A percentile compares a stretch with the other conserved stretches of the same genome.
Conservation (phyloP, 2,888 invertebrate genomes). For the Cecidostiba fungosa region DNA sequence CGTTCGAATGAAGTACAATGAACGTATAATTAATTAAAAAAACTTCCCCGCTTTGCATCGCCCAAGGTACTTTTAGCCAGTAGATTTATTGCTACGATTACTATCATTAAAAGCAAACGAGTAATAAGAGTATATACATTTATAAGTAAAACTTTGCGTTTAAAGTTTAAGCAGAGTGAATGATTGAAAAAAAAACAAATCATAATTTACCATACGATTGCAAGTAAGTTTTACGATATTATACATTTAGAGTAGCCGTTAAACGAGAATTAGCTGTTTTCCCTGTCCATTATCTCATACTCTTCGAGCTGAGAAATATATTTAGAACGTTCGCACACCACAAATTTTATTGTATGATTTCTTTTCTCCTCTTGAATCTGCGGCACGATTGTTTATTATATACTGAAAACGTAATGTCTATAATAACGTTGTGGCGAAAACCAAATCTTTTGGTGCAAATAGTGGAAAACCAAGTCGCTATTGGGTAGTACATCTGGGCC, state of each 20-base stretch:
- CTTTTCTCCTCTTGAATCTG: slow-evolving; percentile 25
- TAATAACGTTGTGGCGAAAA: background rate
- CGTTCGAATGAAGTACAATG: slow-evolving; percentile 23
- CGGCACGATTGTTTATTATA: slow-evolving; percentile 30
- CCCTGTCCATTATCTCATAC: slow-evolving; percentile 54
- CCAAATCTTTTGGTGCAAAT: background rate
- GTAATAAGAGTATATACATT: slow-evolving; percentile 45
- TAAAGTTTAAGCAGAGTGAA: slow-evolving; percentile 62
- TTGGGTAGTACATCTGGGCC: background rate
- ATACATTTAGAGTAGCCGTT: slow-evolving; percentile 50
- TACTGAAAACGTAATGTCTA: background rate
- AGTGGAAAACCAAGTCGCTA: background rate
- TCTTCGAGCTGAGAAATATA: slow-evolving; percentile 55
- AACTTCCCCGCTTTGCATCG: slow-evolving; percentile 26
- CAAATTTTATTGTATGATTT: slow-evolving; percentile 48
- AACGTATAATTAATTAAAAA: slow-evolving; percentile 55
- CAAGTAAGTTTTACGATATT: slow-evolving; percentile 63
- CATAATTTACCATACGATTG: slow-evolving; percentile 55
- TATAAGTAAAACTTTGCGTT: slow-evolving; percentile 64
- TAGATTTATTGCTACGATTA: slow-evolving; percentile 41
- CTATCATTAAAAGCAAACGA: background rate
- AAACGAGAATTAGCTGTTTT: slow-evolving; percentile 59
- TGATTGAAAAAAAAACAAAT: slow-evolving; percentile 30
- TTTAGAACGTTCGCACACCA: slow-evolving; percentile 47
- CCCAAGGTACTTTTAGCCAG: slow-evolving; percentile 60